Conservation (phyloP, 2,888 invertebrate species). For the Osmoderma eremita region DNA sequence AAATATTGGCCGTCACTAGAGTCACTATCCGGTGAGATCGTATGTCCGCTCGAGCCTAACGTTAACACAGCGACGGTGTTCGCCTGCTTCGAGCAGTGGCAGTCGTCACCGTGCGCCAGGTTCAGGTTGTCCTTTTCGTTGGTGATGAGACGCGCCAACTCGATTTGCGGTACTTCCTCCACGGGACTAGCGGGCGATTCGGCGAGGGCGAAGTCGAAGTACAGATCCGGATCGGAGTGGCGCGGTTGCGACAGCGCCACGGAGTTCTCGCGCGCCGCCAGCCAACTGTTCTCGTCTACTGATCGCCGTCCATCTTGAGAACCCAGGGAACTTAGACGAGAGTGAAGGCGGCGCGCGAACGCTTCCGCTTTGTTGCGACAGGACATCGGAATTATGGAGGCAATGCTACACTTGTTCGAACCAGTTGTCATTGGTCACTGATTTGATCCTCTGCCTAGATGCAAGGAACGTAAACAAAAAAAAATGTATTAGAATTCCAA, state of each 20-base stretch:
- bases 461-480: neutral
- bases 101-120: slow-evolving; percentile 52
- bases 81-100: slow-evolving; percentile 66
- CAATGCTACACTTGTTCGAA: slow-evolving; percentile 72
- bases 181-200: slow-evolving; percentile 78
- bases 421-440: slow-evolving; percentile 60
- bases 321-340: slow-evolving; percentile 77
- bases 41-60: slow-evolving; percentile 39
- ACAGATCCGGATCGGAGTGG: slow-evolving; percentile 67
- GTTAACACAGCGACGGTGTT: slow-evolving; percentile 61
- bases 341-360: slow-evolving; percentile 81
- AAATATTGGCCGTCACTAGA: slow-evolving; percentile 66
- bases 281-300: slow-evolving; percentile 61
- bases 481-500: too few relatives aligned
- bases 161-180: slow-evolving; percentile 61
- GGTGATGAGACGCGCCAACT: slow-evolving; percentile 58
- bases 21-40: slow-evolving; percentile 61
- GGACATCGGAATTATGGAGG: slow-evolving; percentile 79
- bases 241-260: slow-evolving; percentile 65
- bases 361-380: slow-evolving; percentile 84
- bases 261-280: slow-evolving; percentile 57
- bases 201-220: slow-evolving; percentile 73
- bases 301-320: slow-evolving; percentile 61
- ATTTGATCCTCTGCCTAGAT: slow-evolving; percentile 43
- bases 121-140: slow-evolving; percentile 56